phyloP scores from a whole-genome alignment of 2,888 invertebrate species.

The Thecophora atra region DNA sequence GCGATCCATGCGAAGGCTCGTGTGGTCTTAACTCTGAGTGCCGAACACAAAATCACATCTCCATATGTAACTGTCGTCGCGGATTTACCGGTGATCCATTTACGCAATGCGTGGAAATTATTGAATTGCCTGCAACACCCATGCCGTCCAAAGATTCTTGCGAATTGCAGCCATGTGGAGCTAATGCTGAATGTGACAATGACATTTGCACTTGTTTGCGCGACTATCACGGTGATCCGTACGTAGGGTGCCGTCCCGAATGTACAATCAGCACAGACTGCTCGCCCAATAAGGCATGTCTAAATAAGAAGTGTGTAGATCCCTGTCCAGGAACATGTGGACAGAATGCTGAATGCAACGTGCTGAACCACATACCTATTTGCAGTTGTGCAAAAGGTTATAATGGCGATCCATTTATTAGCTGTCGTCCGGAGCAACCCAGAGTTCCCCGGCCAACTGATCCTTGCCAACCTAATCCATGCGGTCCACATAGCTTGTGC shows the following conservation, averaged over 20 bases:
- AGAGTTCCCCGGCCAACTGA: constrained; percentile 58
- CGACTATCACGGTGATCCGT: constrained; percentile 74
- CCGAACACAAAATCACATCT: constrained; percentile 75
- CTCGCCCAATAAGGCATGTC: constrained; percentile 74
- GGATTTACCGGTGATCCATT: constrained; percentile 77
- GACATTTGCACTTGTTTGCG: constrained; percentile 72
- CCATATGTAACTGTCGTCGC: constrained; percentile 72
- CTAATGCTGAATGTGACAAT: constrained; percentile 78
- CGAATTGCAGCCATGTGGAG: constrained; percentile 78
- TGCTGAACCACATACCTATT: constrained; percentile 78
- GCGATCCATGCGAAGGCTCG: constrained; percentile 76
- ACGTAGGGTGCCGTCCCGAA: constrained; percentile 74
- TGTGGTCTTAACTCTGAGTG: constrained; percentile 79
- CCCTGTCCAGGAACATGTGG: constrained; percentile 82
- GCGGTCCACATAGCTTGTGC: constrained; percentile 79
- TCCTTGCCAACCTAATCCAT: constrained; percentile 78
- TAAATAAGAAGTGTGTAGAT: constrained; percentile 77
- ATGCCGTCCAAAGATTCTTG: constrained; percentile 71
- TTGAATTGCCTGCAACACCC: constrained; percentile 67
- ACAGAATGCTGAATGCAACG: constrained; percentile 75
- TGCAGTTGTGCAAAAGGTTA: constrained; percentile 75
- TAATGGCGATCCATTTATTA: constrained; percentile 76
- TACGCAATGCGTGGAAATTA: constrained; percentile 69
- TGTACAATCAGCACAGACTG: constrained; percentile 80
- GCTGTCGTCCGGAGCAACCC: constrained; percentile 67